These are phyloP conservation scores for Sialia sialis DNA, from an alignment of 2,113 vertebrate species.

Conservation along the genomic window DNA sequence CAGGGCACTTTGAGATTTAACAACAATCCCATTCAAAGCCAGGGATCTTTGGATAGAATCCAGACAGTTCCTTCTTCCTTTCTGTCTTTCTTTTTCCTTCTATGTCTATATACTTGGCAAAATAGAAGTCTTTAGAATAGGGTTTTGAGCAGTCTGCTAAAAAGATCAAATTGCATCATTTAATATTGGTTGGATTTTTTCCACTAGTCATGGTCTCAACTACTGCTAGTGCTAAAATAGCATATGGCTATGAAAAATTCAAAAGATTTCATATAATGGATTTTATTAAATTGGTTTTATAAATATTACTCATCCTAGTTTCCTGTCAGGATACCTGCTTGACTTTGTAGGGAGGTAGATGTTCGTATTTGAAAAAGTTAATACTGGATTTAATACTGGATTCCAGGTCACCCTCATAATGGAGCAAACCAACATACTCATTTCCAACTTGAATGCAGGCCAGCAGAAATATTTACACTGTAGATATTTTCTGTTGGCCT, in stretches of 20 bases:
- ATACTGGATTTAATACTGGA: not conserved
- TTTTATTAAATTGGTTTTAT: constrained; percentile 7
- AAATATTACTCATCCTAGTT: constrained; percentile 6
- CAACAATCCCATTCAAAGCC: constrained; percentile 33
- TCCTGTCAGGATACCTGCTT: not conserved
- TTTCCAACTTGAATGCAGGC: not conserved
- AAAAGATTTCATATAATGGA: not conserved
- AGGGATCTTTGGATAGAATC: constrained; percentile 15
- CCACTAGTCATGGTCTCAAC: not conserved
- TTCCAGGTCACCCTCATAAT: not conserved
- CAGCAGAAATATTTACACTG: not conserved
- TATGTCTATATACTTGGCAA: not conserved
- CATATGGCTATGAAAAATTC: constrained; percentile 17
- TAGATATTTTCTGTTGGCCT: not conserved
- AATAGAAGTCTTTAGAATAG: constrained; percentile 3
- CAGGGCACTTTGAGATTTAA: constrained; percentile 34
- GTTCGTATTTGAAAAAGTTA: not conserved
- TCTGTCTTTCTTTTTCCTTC: constrained; percentile 5
- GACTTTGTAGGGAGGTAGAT: not conserved
- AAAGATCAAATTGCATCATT: constrained; percentile 37
- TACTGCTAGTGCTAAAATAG: constrained; percentile 21
- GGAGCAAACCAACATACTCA: not conserved
- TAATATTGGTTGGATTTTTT: constrained; percentile 34
- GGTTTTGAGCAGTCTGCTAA: not conserved
- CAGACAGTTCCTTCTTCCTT: constrained; percentile 15